phyloP scores from a whole-genome alignment of 2,113 vertebrate genomes.

The Dicaeum eximium region DNA sequence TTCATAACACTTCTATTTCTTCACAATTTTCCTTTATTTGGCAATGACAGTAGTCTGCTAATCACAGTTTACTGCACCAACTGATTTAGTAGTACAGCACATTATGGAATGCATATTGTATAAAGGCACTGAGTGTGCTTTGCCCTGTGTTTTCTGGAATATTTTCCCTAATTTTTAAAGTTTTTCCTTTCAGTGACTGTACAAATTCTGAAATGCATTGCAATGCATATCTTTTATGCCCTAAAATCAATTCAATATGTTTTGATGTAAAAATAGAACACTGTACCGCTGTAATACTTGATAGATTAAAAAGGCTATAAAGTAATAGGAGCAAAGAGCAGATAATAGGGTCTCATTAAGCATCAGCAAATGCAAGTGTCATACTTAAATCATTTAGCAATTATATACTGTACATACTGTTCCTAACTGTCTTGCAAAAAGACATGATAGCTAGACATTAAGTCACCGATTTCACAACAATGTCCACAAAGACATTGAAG shows the following conservation, averaged over 20 bases:
- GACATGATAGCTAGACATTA: slow-evolving; percentile 81
- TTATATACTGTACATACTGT: slow-evolving; percentile 79
- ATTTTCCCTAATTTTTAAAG: slow-evolving; percentile 27
- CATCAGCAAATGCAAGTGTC: slow-evolving; percentile 75
- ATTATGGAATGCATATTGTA: slow-evolving; percentile 70
- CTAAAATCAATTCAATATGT: slow-evolving; percentile 57
- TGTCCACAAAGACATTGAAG: slow-evolving; percentile 85
- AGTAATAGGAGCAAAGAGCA: slow-evolving; percentile 71
- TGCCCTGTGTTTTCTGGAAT: slow-evolving; percentile 69
- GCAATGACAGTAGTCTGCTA: slow-evolving; percentile 41
- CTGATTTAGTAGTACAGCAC: not conserved
- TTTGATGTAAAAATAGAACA: slow-evolving; percentile 71
- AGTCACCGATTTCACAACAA: slow-evolving; percentile 81
- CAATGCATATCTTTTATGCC: slow-evolving; percentile 56
- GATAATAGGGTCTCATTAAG: slow-evolving; percentile 71
- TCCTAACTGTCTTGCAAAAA: slow-evolving; percentile 82
- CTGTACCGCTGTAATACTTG: slow-evolving; percentile 67
- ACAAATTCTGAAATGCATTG: slow-evolving; percentile 68
- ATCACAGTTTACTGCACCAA: slow-evolving; percentile 17
- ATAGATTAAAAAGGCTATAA: slow-evolving; percentile 63
- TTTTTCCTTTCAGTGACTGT: slow-evolving; percentile 63
- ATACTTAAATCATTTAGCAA: slow-evolving; percentile 75
- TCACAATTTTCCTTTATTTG: slow-evolving; percentile 51
- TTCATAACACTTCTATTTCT: slow-evolving; percentile 38
- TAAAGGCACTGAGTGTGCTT: slow-evolving; percentile 77